phyloP scores from a whole-genome alignment of 64 coral and sea anemone species.

The Pocillopora damicornis region DNA sequence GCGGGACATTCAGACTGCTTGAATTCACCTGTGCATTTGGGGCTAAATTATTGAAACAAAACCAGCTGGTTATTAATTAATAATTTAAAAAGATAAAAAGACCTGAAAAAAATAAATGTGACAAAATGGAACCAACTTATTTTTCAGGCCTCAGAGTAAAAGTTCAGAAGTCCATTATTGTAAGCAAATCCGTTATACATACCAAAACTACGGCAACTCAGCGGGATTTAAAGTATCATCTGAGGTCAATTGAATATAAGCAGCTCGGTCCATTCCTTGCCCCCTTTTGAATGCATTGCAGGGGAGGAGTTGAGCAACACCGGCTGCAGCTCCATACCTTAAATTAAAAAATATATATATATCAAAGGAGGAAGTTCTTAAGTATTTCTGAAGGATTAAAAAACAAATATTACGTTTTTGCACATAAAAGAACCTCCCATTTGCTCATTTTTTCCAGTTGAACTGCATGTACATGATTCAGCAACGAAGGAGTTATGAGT shows the following conservation, averaged over 20 bases:
- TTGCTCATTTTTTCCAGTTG: too few relatives aligned
- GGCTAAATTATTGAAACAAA: conserved; percentile 44
- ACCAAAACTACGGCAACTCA: conserved; percentile 77
- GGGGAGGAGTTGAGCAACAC: conserved; percentile 75
- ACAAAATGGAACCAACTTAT: not conserved
- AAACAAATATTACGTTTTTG: too few relatives aligned
- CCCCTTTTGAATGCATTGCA: conserved; percentile 91
- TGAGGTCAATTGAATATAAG: conserved; percentile 40
- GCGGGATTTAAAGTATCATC: conserved; percentile 52
- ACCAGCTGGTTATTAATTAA: not conserved
- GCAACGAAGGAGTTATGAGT: too few relatives aligned
- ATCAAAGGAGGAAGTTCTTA: too few relatives aligned
- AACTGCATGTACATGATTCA: too few relatives aligned
- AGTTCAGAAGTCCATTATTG: too few relatives aligned
- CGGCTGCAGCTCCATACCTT: conserved; percentile 91
- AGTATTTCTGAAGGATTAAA: too few relatives aligned
- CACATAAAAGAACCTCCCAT: too few relatives aligned
- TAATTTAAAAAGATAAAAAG: not conserved
- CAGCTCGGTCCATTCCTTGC: conserved; percentile 64
- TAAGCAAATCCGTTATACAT: not conserved
- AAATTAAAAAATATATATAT: not conserved
- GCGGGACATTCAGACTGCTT: conserved; percentile 82
- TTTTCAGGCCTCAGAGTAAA: too few relatives aligned
- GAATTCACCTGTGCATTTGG: conserved; percentile 89
- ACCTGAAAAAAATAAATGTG: not conserved